Percentiles rank a stretch among this genome's conserved stretches.
Conservation (phyloP, 2,113 vertebrate genomes). For the Suricata suricatta region DNA sequence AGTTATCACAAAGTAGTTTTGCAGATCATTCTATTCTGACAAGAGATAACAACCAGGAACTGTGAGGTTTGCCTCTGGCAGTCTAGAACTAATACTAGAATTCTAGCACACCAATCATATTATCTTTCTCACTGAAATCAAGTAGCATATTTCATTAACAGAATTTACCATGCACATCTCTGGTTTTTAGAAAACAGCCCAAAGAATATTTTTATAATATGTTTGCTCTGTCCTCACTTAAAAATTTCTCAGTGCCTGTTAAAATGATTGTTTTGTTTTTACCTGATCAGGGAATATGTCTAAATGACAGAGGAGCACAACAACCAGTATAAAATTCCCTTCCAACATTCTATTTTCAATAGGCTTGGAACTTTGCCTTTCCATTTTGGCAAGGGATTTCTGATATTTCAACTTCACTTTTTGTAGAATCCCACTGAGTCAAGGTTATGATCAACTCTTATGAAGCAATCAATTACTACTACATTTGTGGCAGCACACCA, state of each 20-base stretch:
- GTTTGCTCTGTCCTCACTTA: not conserved
- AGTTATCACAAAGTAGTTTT: not conserved
- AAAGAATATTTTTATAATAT: not conserved
- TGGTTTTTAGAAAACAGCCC: not conserved
- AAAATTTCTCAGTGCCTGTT: not conserved
- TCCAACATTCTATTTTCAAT: not conserved
- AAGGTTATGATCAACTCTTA: not conserved
- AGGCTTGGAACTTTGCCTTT: not conserved
- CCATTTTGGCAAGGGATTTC: not conserved
- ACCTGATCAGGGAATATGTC: not conserved
- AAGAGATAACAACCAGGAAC: not conserved
- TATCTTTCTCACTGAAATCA: not conserved
- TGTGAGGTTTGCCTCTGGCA: not conserved
- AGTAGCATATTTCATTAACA: not conserved
- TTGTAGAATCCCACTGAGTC: not conserved
- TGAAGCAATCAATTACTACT: not conserved
- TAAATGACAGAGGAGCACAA: not conserved
- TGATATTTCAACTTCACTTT: not conserved
- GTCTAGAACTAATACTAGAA: not conserved
- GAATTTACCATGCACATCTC: not conserved
- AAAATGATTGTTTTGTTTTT: not conserved
- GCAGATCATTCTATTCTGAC: not conserved
- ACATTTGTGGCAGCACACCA: not conserved
- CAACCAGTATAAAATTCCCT: not conserved
- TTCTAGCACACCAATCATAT: not conserved